These are phyloP conservation scores for Epizoanthus ramosus DNA, from an alignment of 92 coral and sea anemone species.

Conservation along the genomic window DNA sequence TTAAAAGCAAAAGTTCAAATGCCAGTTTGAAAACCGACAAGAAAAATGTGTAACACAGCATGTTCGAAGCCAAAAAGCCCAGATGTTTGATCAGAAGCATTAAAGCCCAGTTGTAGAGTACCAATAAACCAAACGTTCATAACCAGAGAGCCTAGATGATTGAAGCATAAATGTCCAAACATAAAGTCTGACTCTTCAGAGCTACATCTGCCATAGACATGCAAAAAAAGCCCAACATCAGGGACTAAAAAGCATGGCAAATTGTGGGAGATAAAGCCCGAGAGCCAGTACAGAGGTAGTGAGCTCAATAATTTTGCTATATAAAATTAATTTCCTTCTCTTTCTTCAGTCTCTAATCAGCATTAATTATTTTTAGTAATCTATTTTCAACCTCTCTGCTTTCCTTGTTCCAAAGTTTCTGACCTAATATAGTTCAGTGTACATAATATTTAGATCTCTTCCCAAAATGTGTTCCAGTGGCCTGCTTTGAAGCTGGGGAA, in stretches of 20 bases:
- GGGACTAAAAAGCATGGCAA: not conserved
- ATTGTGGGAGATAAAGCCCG: slow-evolving; percentile 11
- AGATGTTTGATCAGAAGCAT: not conserved
- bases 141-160: slow-evolving; percentile 4
- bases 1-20: not conserved
- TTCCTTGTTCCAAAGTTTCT: no score
- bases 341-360: no score
- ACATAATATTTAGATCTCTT: no score
- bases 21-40: not conserved
- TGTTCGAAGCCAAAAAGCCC: not conserved
- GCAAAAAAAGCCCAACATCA: slow-evolving; percentile 10
- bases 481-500: no score
- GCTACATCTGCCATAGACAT: not conserved
- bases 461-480: no score
- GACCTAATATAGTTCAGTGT: no score
- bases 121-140: not conserved
- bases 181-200: not conserved
- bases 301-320: not conserved
- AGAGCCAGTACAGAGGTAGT: slow-evolving; percentile 19
- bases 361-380: no score
- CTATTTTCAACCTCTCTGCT: no score
- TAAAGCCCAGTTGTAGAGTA: not conserved
- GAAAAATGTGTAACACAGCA: not conserved
- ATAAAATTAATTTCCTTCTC: no score
- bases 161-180: not conserved